Conservation (phyloP, 2,888 invertebrate species). For the Mermis nigrescens region DNA sequence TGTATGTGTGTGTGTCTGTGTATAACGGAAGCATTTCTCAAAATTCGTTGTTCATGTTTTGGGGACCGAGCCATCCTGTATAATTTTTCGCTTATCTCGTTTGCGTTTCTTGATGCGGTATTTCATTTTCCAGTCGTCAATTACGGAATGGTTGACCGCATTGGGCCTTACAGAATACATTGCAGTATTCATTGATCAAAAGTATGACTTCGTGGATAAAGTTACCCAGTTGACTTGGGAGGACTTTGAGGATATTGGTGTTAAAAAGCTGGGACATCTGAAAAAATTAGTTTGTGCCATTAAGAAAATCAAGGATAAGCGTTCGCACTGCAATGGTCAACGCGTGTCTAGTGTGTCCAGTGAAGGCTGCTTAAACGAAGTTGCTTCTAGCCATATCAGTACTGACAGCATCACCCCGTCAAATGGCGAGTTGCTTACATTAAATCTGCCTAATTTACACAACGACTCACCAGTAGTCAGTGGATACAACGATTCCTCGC, state of each 20-base stretch:
- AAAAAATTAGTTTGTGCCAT: constrained; percentile 92
- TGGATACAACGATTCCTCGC: not conserved
- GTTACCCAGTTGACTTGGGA: constrained; percentile 92
- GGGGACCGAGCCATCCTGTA: too few relatives aligned
- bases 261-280: constrained; percentile 52
- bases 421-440: not conserved
- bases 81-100: not conserved
- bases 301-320: constrained; percentile 49
- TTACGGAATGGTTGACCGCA: constrained; percentile 81
- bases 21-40: too few relatives aligned
- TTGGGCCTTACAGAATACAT: constrained; percentile 78
- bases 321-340: not conserved
- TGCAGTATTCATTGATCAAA: constrained; percentile 68
- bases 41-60: too few relatives aligned
- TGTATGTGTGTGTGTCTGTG: too few relatives aligned
- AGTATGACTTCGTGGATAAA: constrained; percentile 77
- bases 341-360: not conserved
- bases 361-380: not conserved
- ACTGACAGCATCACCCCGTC: not conserved
- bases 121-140: constrained; percentile 51
- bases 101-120: not conserved
- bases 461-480: not conserved
- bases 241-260: constrained; percentile 81
- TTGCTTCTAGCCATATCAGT: not conserved
- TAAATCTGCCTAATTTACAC: not conserved